phyloP scores from a whole-genome alignment of 2,113 vertebrate genomes.

The Furnarius figulus region DNA sequence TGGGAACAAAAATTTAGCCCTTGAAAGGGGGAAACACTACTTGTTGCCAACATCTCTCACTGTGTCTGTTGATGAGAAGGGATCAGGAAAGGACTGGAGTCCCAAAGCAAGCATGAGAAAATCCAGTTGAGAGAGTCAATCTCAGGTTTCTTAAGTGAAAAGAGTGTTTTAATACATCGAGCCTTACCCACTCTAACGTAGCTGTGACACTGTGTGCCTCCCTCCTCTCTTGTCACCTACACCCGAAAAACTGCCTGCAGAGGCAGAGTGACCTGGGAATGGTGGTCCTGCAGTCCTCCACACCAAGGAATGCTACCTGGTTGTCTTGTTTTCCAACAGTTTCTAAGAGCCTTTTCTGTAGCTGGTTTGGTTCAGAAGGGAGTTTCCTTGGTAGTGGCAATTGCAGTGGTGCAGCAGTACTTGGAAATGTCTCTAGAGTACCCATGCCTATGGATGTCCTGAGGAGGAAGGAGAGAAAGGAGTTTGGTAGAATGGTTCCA shows the following conservation, averaged over 20 bases:
- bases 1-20: not conserved
- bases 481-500: not conserved
- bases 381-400: not conserved
- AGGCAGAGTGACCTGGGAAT: not conserved
- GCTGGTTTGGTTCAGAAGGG: not conserved
- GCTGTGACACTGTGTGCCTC: not conserved
- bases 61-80: not conserved
- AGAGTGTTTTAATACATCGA: not conserved
- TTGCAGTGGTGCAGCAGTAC: not conserved
- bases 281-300: not conserved
- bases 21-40: not conserved
- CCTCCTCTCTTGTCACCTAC: not conserved
- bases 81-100: not conserved
- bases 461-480: not conserved
- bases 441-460: not conserved
- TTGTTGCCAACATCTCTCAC: not conserved
- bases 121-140: constrained; percentile 20
- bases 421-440: not conserved
- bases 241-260: not conserved
- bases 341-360: constrained; percentile 8
- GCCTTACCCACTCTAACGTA: not conserved
- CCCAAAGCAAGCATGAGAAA: constrained; percentile 5
- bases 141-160: constrained; percentile 48
- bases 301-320: not conserved
- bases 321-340: not conserved